Conservation (phyloP, 2,888 invertebrate genomes). For the Tiliacea aurago region DNA sequence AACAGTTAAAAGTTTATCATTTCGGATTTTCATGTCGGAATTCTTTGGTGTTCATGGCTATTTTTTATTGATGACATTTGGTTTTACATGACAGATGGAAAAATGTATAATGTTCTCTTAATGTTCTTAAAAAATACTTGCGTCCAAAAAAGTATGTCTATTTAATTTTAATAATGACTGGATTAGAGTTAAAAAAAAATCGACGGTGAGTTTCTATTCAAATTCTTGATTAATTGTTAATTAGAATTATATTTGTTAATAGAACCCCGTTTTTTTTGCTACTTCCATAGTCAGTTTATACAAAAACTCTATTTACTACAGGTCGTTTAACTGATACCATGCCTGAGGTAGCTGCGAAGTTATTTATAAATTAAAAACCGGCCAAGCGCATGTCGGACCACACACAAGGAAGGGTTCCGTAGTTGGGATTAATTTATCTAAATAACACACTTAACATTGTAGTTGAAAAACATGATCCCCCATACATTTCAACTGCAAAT, state of each 20-base stretch:
- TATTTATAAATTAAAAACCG: too few relatives aligned
- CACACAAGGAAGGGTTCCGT: too few relatives aligned
- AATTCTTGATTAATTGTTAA: background rate
- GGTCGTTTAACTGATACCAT: background rate
- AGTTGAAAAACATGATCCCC: too few relatives aligned
- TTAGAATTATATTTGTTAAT: background rate
- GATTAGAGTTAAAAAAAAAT: background rate
- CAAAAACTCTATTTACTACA: too few relatives aligned
- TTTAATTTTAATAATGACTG: conserved; percentile 26
- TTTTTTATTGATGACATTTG: conserved; percentile 5
- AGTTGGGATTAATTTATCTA: too few relatives aligned
- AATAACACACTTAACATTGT: too few relatives aligned
- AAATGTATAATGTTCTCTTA: conserved; percentile 23
- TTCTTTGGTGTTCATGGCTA: background rate
- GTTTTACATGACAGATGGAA: conserved; percentile 11
- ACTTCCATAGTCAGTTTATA: too few relatives aligned
- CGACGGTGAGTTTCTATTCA: background rate
- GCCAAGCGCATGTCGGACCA: too few relatives aligned
- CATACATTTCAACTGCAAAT: too few relatives aligned
- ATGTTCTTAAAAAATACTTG: conserved; percentile 32
- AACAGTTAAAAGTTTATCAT: background rate
- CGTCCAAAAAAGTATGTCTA: conserved; percentile 13
- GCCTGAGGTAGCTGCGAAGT: too few relatives aligned
- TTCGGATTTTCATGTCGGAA: conserved; percentile 14
- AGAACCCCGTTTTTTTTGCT: too few relatives aligned